Evolutionary conservation across 2,797 vertebrate species (phyloP).

Genomic region (Apodemus agrarius): DNA sequence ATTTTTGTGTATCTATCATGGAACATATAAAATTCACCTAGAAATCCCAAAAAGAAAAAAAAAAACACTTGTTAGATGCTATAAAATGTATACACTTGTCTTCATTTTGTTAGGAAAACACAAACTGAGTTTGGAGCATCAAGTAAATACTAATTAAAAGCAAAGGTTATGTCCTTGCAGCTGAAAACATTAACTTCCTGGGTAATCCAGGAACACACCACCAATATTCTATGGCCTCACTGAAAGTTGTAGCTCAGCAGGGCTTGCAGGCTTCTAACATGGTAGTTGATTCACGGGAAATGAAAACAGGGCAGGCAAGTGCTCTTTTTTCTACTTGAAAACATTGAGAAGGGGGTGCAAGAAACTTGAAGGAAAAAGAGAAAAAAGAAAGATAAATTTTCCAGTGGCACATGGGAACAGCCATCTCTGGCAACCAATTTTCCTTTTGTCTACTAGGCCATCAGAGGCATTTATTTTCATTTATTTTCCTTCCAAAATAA

Average conservation of each 20-base stretch:
- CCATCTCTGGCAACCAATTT: not conserved
- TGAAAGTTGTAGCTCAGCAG: not conserved
- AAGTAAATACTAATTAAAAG: constrained; percentile 41
- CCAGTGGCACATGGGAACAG: not conserved
- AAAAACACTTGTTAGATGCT: not conserved
- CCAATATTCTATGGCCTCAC: not conserved
- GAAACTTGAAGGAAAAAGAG: not conserved
- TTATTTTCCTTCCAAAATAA: not conserved
- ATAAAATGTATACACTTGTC: not conserved
- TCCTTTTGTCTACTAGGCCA: not conserved
- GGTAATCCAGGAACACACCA: not conserved
- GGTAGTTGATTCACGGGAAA: constrained; percentile 5
- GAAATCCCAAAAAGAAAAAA: not conserved
- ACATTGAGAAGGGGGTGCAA: not conserved
- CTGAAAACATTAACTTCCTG: not conserved
- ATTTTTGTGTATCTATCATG: not conserved
- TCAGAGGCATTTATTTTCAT: not conserved
- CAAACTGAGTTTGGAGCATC: not conserved
- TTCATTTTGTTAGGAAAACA: not conserved
- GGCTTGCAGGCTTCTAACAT: not conserved
- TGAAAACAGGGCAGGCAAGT: not conserved
- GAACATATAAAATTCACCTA: not conserved
- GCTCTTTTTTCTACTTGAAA: constrained; percentile 10
- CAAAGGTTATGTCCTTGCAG: not conserved
- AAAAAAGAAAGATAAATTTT: not conserved